Evolutionary conservation across 2,797 vertebrate species (phyloP).

Genomic region (Triplophysa yarkandensis): DNA sequence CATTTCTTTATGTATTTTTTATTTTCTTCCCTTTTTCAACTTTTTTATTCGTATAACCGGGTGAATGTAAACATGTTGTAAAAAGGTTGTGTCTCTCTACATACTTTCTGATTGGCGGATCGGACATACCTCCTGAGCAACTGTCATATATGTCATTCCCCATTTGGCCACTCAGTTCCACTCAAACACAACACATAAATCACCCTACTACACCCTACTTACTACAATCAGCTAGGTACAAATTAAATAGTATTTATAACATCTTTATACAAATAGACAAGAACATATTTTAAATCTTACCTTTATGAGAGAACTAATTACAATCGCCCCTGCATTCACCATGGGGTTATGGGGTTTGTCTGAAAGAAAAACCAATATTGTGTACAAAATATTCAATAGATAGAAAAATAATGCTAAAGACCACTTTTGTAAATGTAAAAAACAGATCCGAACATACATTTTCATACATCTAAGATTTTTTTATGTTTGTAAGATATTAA

Average conservation of each 20-base stretch:
- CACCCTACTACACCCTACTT: neutral
- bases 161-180: neutral
- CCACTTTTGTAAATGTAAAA: too few relatives aligned
- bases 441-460: too few relatives aligned
- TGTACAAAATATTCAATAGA: neutral
- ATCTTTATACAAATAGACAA: too few relatives aligned
- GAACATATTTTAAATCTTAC: constrained; percentile 65
- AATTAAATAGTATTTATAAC: neutral
- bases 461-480: too few relatives aligned
- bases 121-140: constrained; percentile 41
- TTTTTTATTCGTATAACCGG: neutral
- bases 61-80: neutral
- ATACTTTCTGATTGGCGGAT: constrained; percentile 39
- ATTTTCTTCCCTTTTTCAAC: neutral
- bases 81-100: constrained; percentile 19
- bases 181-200: neutral
- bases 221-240: neutral
- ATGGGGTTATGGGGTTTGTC: constrained; percentile 92
- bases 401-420: too few relatives aligned
- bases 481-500: too few relatives aligned
- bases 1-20: neutral
- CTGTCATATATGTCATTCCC: constrained; percentile 19
- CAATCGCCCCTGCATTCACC: constrained; percentile 92
- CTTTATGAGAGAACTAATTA: constrained; percentile 88
- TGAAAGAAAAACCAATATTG: constrained; percentile 59